These are phyloP conservation scores for Gymnothorax javanicus DNA, from an alignment of 2,797 vertebrate genomes.

Conservation along the genomic window DNA sequence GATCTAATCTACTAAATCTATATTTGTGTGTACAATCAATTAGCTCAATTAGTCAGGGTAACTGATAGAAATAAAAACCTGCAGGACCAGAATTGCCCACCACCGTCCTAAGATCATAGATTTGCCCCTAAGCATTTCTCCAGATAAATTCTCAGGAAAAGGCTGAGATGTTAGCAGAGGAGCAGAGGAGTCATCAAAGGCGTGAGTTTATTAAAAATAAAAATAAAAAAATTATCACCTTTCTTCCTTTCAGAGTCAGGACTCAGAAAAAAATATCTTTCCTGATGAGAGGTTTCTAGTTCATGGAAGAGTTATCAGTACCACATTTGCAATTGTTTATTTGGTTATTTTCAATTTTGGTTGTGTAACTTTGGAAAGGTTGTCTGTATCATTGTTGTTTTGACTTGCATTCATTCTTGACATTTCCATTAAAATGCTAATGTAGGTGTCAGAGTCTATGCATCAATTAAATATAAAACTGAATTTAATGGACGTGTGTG, in stretches of 20 bases:
- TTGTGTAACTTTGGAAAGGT: conserved; percentile 17
- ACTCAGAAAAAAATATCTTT: not conserved
- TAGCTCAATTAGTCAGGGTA: no score
- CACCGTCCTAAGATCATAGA: no score
- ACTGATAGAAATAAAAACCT: no score
- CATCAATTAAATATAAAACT: conserved; percentile 29
- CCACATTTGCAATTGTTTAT: not conserved
- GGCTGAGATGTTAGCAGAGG: not conserved
- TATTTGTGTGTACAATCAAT: no score
- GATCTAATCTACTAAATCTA: no score
- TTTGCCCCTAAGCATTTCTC: not conserved
- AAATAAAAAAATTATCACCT: not conserved
- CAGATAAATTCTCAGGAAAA: not conserved
- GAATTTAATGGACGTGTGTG: conserved; percentile 15
- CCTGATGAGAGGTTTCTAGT: not conserved
- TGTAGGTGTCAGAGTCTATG: conserved; percentile 29
- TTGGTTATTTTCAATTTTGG: conserved; percentile 25
- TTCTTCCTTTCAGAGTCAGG: conserved; percentile 1
- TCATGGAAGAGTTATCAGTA: conserved; percentile 6
- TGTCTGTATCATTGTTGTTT: conserved; percentile 15
- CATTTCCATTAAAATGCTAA: conserved; percentile 39
- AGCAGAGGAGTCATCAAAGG: not conserved
- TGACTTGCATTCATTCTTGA: conserved; percentile 24
- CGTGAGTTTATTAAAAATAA: not conserved
- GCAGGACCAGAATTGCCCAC: no score